These are phyloP conservation scores for Leucoptera coffeella DNA, from an alignment of 2,888 invertebrate species.

Conservation along the genomic window DNA sequence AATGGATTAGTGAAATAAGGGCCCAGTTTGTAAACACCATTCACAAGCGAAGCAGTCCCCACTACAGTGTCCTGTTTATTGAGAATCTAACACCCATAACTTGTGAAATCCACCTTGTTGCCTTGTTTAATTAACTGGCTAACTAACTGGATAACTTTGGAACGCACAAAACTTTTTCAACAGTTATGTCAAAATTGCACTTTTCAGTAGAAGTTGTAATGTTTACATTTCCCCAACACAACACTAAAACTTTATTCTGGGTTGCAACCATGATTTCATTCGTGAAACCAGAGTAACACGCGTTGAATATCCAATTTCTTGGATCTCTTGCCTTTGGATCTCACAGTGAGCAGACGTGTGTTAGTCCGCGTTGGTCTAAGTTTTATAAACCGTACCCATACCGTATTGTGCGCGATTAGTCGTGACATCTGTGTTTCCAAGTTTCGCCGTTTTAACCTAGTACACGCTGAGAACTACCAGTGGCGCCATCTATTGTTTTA, in stretches of 20 bases:
- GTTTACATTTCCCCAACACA: constrained; percentile 4
- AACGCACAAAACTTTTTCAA: constrained; percentile 4
- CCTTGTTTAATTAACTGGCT: constrained; percentile 4
- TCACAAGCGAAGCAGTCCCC: constrained; percentile 1
- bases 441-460: too few relatives aligned
- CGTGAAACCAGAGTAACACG: not conserved
- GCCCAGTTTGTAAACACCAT: constrained; percentile 5
- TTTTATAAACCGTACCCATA: too few relatives aligned
- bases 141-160: constrained; percentile 4
- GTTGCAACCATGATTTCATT: constrained; percentile 2
- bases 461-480: too few relatives aligned
- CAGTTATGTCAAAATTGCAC: constrained; percentile 1
- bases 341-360: too few relatives aligned
- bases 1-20: too few relatives aligned
- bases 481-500: too few relatives aligned
- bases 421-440: too few relatives aligned
- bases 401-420: too few relatives aligned
- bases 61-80: constrained; percentile 3
- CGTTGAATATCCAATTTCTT: too few relatives aligned
- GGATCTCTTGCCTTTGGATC: too few relatives aligned
- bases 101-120: constrained; percentile 4
- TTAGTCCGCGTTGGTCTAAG: too few relatives aligned
- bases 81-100: constrained; percentile 1
- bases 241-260: constrained; percentile 2
- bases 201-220: constrained; percentile 4